phyloP scores from a whole-genome alignment of 2,113 vertebrate species.

The Poeciliopsis occidentalis region DNA sequence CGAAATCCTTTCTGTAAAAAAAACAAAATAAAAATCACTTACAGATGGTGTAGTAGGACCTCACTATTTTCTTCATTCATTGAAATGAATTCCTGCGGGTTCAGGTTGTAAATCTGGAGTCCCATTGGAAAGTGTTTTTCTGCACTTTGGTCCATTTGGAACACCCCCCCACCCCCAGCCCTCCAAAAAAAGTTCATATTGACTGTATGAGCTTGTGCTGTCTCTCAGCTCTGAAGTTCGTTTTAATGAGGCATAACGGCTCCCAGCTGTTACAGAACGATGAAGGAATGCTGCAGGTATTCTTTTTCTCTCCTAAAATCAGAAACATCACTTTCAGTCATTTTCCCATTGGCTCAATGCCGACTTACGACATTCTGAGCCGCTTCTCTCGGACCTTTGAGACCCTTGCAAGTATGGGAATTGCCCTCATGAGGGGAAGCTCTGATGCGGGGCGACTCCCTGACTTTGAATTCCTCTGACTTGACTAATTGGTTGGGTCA shows the following conservation, averaged over 20 bases:
- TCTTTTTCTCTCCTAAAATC: neutral
- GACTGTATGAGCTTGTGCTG: too few relatives aligned
- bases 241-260: neutral
- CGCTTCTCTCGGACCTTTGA: neutral
- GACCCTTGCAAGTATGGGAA: neutral
- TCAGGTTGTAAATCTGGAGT: too few relatives aligned
- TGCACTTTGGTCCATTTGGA: neutral
- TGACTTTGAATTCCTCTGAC: constrained; percentile 1
- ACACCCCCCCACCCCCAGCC: too few relatives aligned
- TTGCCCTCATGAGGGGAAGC: neutral
- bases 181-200: too few relatives aligned
- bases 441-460: neutral
- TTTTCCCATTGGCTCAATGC: neutral
- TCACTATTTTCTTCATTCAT: too few relatives aligned
- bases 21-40: too few relatives aligned
- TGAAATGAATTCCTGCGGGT: too few relatives aligned
- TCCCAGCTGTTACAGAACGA: neutral
- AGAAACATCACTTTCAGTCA: neutral
- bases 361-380: neutral
- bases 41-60: too few relatives aligned
- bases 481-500: constrained; percentile 27
- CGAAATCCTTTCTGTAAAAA: neutral
- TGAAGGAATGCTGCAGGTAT: neutral
- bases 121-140: too few relatives aligned
- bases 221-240: neutral